Percentiles rank a stretch among this genome's conserved stretches.
Conservation (phyloP, 2,113 vertebrate genomes). For the Martes martes region DNA sequence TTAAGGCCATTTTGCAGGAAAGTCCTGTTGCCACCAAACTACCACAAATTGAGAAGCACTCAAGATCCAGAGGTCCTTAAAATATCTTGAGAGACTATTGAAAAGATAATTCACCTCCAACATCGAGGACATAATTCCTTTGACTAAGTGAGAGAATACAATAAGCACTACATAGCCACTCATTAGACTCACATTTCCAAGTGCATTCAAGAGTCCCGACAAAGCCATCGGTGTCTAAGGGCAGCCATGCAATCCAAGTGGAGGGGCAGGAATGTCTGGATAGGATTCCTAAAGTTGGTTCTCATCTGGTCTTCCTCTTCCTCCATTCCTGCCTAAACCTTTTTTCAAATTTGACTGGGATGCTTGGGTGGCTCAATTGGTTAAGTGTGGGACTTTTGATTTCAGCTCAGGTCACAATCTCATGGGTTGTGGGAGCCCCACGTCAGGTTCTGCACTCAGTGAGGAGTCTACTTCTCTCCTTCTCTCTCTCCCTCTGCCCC, state of each 20-base stretch:
- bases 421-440: not conserved
- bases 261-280: fast-evolving
- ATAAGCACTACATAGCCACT: not conserved
- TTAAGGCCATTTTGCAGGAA: not conserved
- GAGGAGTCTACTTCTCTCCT: not conserved
- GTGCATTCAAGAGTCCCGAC: not conserved
- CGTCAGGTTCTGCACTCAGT: not conserved
- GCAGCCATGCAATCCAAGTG: fast-evolving
- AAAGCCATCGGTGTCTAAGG: not conserved
- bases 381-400: not conserved
- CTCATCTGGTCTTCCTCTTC: not conserved
- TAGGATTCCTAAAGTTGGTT: fast-evolving
- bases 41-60: not conserved
- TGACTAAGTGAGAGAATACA: not conserved
- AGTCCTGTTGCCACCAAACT: not conserved
- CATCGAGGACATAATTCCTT: not conserved
- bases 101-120: slow-evolving; percentile 39
- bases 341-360: not conserved
- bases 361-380: not conserved
- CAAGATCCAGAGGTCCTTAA: not conserved
- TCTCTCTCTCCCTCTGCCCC: not conserved
- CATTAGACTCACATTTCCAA: not conserved
- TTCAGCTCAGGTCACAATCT: not conserved
- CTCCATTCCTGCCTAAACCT: not conserved
- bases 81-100: not conserved